Evolutionary conservation across 2,888 invertebrate species (phyloP), one percentile per base, ranked within the genome.

Genomic region (Allolobophora icterica): DNA sequence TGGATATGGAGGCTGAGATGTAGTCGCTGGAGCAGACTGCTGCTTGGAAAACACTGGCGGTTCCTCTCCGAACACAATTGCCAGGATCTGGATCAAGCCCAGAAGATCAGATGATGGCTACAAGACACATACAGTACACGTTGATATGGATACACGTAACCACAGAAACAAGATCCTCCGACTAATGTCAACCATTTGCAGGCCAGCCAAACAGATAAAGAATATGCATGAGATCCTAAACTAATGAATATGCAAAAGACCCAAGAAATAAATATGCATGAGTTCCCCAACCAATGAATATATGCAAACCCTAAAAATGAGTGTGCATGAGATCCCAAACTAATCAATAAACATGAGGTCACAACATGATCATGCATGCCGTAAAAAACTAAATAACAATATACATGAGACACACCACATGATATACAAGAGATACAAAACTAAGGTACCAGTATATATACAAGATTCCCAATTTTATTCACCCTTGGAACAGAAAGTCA

Each of bases 1-100:
- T 52, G 93, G 92, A 90, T 92, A 93, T n/a, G 93, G 92, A 38
- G 92, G 92, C 89, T 93, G 92, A 30, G 91, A 17, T 1, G 84
- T 6, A 17, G 92, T 38, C 21, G 89, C 30, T 17, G 58, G 87
- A 13, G 89, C 42, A 19, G 90, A 45, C 15, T 90, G 90, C 17
- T 91, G 91, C 91, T 94, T 95, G 6, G 96, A 94, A 93, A 95
- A 96, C 21, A 99, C 99, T 4, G 99, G 99, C 91, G 99, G 99
- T 93, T 97, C 96, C 93, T 99, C 99, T 71, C 99, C 98, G 96
- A 99, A 99, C 2, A 98, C 97, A 92, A 97, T 96, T 97, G 99
- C 97, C 91, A 98, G 97, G 91, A 95, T 95, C 96, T 98, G 98
- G 94, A 99, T 97, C 38, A 99, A 96, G 89, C 97, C 97, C 91